Evolutionary conservation across 2,888 invertebrate genomes (phyloP), one percentile per base, ranked within the genome.

Genomic region (Hypomecis punctinalis): DNA sequence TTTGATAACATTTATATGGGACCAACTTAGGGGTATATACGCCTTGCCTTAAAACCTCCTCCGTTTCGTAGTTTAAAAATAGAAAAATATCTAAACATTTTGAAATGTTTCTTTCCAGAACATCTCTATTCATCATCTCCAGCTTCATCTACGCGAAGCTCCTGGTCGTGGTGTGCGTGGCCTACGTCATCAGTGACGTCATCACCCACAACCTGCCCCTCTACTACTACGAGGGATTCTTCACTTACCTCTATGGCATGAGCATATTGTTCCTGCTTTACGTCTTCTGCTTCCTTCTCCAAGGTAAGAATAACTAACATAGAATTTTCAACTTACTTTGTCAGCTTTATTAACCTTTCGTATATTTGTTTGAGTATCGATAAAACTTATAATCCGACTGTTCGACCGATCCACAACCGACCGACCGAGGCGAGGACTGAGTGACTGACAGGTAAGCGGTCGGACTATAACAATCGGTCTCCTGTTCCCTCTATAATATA

Each of bases 91-190:
- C 3, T 58, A 46, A 35, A 37, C 5, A 37, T 23, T 36, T 71
- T 74, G 73, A 58, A 81, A 83, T 83, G 72, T 82, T 79, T 61
- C 10, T 53, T 95, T 94, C 72, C 96, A 98, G 98, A 95, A 98
- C 98, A 77, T 98, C 98, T 79, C 94, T 98, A 79, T 98, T 98
- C 94, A 98, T 98, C 93, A 97, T 98, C 89, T 97, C 98, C 94
- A 98, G 98, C 92, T 97, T 98, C 93, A 97, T 98, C 84, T 99
- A 99, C 93, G 98, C 98, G 82, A 98, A 98, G 92, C 96, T 98
- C 70, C 94, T 98, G 88, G 96, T 98, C 76, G 98, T 98, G 76
- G 96, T 98, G 67, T 99, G 98, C 93, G 95, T 98, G 86, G 98
- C 98, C 71, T 97, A 98, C 90, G 98, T 98, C 80, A 96, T 98